A percentile compares a stretch with the other conserved stretches of the same genome.
Conservation (phyloP, 2,797 vertebrate species). For the Coregonus sp. region DNA sequence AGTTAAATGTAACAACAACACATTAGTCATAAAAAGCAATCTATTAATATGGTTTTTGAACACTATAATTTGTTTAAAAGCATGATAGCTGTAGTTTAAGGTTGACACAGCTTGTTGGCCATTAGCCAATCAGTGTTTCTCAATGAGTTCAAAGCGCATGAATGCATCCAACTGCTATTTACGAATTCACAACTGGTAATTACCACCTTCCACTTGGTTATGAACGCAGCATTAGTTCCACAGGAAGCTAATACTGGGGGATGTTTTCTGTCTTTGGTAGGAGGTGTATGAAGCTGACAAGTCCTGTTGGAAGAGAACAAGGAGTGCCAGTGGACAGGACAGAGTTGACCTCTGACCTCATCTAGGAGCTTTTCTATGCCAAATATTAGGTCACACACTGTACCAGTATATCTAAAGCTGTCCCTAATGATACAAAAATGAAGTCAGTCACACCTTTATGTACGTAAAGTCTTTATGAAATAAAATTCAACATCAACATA, state of each 20-base stretch:
- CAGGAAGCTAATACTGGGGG: neutral
- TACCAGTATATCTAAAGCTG: neutral
- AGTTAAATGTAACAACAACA: no score
- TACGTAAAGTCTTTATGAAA: neutral
- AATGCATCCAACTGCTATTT: no score
- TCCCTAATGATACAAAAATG: constrained; percentile 11
- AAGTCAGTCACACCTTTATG: neutral
- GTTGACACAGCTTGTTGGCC: no score
- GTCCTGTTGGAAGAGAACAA: constrained; percentile 52
- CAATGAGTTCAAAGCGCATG: no score
- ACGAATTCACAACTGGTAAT: no score
- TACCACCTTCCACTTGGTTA: no score
- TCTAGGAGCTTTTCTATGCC: neutral
- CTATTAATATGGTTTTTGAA: no score
- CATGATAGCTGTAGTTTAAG: no score
- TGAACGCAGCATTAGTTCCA: neutral
- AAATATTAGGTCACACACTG: neutral
- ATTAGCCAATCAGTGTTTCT: no score
- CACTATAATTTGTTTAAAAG: no score
- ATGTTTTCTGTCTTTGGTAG: constrained; percentile 19
- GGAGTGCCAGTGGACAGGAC: constrained; percentile 53
- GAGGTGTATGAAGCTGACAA: constrained; percentile 52
- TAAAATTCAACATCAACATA: neutral
- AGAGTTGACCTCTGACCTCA: constrained; percentile 25
- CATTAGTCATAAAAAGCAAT: no score